phyloP scores from a whole-genome alignment of 1,140 invertebrate genomes.

The Papilio aristodemus region DNA sequence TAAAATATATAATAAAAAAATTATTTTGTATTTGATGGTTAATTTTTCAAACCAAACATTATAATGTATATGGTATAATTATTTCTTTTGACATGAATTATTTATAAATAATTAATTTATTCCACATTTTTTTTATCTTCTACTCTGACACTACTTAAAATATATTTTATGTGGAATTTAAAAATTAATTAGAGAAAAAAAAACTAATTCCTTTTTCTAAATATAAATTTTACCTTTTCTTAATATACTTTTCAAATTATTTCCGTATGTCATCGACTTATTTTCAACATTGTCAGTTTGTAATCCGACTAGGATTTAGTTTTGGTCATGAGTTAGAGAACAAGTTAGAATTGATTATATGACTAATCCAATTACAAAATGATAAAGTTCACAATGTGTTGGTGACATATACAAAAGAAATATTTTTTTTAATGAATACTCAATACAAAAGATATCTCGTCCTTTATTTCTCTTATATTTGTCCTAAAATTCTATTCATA shows the following conservation, averaged over 20 bases:
- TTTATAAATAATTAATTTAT: neutral
- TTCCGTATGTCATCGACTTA: too few relatives aligned
- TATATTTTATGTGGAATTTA: neutral
- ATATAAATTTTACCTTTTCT: too few relatives aligned
- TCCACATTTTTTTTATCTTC: constrained; percentile 1
- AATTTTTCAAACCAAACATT: constrained; percentile 13
- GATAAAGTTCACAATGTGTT: too few relatives aligned
- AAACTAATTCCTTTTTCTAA: too few relatives aligned
- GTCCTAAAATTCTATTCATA: neutral
- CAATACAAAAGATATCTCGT: neutral
- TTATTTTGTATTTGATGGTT: constrained; percentile 16
- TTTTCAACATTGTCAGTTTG: too few relatives aligned
- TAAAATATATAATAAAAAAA: neutral
- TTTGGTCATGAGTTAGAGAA: too few relatives aligned
- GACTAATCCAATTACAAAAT: too few relatives aligned
- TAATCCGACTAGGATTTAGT: too few relatives aligned
- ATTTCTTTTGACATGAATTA: neutral
- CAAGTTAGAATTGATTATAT: too few relatives aligned
- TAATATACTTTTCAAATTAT: neutral
- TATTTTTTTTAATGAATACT: neutral
- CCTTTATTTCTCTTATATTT: constrained; percentile 4
- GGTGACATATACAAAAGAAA: neutral
- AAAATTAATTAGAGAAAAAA: too few relatives aligned
- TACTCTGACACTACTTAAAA: constrained; percentile 24
- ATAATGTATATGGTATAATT: constrained; percentile 3